Percentiles rank a stretch among this genome's conserved stretches.
Conservation (phyloP, 30 jellyfish, hydroid and myxozoan species). For the Phacellophora camtschatica region DNA sequence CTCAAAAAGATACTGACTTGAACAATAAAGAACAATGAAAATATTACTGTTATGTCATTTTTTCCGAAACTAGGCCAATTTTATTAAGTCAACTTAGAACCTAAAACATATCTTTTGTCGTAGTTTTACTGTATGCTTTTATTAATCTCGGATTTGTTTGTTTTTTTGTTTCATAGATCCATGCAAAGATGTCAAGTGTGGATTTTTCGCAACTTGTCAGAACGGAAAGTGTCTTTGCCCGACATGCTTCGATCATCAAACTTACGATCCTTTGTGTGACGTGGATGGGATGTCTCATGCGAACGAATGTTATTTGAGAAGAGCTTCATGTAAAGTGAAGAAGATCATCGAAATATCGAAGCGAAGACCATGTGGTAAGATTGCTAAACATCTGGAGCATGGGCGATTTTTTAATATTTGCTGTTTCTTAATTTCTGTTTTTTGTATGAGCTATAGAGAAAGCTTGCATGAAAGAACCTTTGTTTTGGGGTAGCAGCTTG, state of each 20-base stretch:
- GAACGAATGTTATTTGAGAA: conserved; percentile 61
- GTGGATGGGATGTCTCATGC: conserved; percentile 74
- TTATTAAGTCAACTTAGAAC: too few relatives aligned
- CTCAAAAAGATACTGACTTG: background rate
- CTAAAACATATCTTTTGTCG: too few relatives aligned
- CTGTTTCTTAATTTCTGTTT: too few relatives aligned
- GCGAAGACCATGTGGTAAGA: conserved; percentile 76
- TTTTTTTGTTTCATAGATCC: conserved; percentile 41
- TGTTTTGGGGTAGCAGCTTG: too few relatives aligned
- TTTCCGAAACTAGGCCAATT: too few relatives aligned
- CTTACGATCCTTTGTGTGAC: conserved; percentile 73
- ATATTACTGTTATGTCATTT: too few relatives aligned
- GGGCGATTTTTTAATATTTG: too few relatives aligned
- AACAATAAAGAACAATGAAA: background rate
- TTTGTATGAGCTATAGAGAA: too few relatives aligned
- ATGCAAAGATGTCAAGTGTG: conserved; percentile 43
- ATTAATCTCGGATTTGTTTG: background rate
- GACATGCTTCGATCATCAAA: conserved; percentile 27
- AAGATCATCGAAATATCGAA: conserved; percentile 19
- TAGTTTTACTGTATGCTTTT: background rate
- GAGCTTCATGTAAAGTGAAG: conserved; percentile 56
- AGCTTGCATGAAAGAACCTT: too few relatives aligned
- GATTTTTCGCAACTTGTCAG: conserved; percentile 35
- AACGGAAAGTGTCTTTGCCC: conserved; percentile 65
- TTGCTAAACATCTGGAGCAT: background rate